These are phyloP conservation scores for Taxidea taxus DNA, from an alignment of 2,113 vertebrate species.

Conservation along the genomic window DNA sequence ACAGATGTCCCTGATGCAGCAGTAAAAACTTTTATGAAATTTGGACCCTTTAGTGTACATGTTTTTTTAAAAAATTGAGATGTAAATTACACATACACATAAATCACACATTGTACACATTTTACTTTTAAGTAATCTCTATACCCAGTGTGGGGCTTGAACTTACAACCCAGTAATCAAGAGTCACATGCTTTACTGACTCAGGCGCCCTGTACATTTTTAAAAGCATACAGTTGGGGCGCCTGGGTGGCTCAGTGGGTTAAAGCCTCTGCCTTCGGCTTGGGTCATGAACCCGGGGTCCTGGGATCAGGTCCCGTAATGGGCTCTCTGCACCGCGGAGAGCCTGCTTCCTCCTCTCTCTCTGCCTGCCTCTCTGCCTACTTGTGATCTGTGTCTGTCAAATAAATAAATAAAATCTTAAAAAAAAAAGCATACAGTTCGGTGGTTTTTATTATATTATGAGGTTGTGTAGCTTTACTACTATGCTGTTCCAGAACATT, in stretches of 20 bases:
- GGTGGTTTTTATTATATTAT: background rate
- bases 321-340: no score
- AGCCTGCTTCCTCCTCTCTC: no score
- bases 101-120: background rate
- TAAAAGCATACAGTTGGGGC: background rate
- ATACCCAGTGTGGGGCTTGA: background rate
- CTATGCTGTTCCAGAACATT: background rate
- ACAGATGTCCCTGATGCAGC: background rate
- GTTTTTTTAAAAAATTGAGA: background rate
- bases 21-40: background rate
- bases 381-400: no score
- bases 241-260: no score
- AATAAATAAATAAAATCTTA: no score
- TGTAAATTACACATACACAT: background rate
- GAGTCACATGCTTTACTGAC: background rate
- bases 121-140: background rate
- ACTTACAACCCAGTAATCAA: background rate
- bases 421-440: background rate
- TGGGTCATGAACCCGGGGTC: no score
- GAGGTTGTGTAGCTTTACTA: background rate
- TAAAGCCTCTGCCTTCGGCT: no score
- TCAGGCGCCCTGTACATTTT: background rate
- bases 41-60: background rate
- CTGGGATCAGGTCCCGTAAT: no score
- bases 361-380: no score